Evolutionary conservation across 2,888 invertebrate genomes (phyloP), one percentile per base, ranked within the genome.

Genomic region (Monoplex corrugatus): DNA sequence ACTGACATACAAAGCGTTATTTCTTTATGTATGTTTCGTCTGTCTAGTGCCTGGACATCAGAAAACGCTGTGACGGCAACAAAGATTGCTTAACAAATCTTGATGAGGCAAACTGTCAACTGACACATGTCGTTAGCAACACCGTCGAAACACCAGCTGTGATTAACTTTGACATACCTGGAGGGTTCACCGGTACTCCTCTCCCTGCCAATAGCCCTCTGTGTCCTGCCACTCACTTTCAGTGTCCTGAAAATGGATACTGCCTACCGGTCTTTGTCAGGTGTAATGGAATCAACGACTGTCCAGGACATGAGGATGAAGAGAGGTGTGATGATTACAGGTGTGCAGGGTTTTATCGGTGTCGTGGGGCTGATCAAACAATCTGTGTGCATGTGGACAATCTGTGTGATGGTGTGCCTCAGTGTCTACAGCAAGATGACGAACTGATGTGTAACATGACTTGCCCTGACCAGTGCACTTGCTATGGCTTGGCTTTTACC

Each of bases 191-290:
- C 2, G 43, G 40, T 1, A 78, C 43, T 6, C 43, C 78, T 78
- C 43, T 78, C 28, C 78, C 43, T 8, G 40, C 40, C 40, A 28
- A 78, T 28, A 43, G 5, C 43, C 40, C 78, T 28, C 78, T 28
- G 23, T 78, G 78, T 40, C 78, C 78, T n/a, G 78, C 40, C 78
- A 78, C 78, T 23, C 78, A 78, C 78, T 78, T 78, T 43, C 78
- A 78, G 78, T 78, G 78, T 78, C 78, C 40, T 28, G 5, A 78
- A 28, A 28, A 32, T 40, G 78, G 78, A 40, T 78, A 78, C 43
- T 78, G 78, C 28, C 78, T 78, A 43, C 78, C 78, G 23, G 78
- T 78, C 78, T 78, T 43, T 19, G 78, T 78, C 78, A 78, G 43
- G 78, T 78, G 78, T 40, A 78, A 78, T 40, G 78, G 43, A 28